Evolutionary conservation across 1,140 invertebrate genomes (phyloP).

Genomic region (Armadillidium nasatum): DNA sequence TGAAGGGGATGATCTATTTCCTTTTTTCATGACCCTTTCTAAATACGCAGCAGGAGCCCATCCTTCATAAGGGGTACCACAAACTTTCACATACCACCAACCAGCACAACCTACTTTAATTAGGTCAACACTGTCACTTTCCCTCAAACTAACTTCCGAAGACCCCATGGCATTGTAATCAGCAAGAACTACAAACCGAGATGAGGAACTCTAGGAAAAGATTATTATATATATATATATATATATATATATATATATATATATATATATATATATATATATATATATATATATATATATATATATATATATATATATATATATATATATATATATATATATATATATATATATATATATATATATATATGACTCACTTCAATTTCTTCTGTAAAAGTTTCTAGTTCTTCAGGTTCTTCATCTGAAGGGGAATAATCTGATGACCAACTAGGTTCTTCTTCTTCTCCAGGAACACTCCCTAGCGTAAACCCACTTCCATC

Average conservation of each 20-base stretch:
- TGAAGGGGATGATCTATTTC: slow-evolving; percentile 50
- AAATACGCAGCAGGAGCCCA: slow-evolving; percentile 93
- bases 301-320: slow-evolving; percentile 19
- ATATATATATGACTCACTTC: slow-evolving; percentile 42
- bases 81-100: slow-evolving; percentile 88
- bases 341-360: slow-evolving; percentile 1
- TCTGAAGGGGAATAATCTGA: slow-evolving; percentile 53
- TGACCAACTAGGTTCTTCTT: slow-evolving; percentile 51
- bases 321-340: slow-evolving; percentile 23
- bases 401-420: slow-evolving; percentile 47
- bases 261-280: too few relatives aligned
- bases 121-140: slow-evolving; percentile 81
- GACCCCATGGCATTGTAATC: slow-evolving; percentile 85
- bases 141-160: slow-evolving; percentile 79
- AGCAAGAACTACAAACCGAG: slow-evolving; percentile 70
- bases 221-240: too few relatives aligned
- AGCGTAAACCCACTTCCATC: slow-evolving; percentile 44
- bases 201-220: too few relatives aligned
- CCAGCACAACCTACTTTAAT: slow-evolving; percentile 87
- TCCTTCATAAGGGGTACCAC: slow-evolving; percentile 69
- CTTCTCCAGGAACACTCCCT: slow-evolving; percentile 41
- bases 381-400: slow-evolving; percentile 47
- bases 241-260: too few relatives aligned
- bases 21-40: slow-evolving; percentile 64
- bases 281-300: background rate